Base-by-base conservation (phyloP, 2,797 vertebrate genomes). In the Xenops minutus region DNA sequence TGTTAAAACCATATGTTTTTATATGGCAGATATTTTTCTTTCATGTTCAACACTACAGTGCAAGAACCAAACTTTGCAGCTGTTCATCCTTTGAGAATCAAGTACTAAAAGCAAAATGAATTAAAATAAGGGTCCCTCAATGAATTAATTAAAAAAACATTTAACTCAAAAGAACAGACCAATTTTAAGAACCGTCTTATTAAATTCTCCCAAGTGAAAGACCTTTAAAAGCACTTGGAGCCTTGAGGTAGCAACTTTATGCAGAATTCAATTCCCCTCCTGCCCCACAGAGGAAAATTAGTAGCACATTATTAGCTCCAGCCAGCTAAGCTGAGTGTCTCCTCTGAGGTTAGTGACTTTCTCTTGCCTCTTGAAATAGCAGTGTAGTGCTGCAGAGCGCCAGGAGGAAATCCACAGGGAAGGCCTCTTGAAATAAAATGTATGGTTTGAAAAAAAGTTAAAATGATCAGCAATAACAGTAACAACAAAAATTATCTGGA, bases 161-260 rank as follows among this genome's bases (percentile, higher is more conserved):
- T 87, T 91, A 86, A 95, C 79, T 94, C 30, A 94, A 95, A 88
- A 94, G 84, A 96, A 97, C 89, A 97, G 89, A 98, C 66, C 95
- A 62, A 95, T 88, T 93, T 95, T 76, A 96, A 97, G 87, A 97
- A 96, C 95, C 51, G 68, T 96, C 91, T 78, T 92, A 92, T 63
- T 95, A 96, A 97, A 97, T 96, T 97, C 92, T 97, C 95, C 97
- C 95, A 96, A 92, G 96, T 96, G 96, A 97, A 97, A 97, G 93
- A 95, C 98, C 95, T 96, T 97, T 97, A 97, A 96, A 97, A 98
- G 97, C 96, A 98, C 96, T 97, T 98, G 97, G 98, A 98, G 97
- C 97, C 97, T 96, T 98, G 98, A 98, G 98, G 98, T 98, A 98
- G 98, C 98, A 98, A 97, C 96, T 98, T 98, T 96, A 98, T 96